These are phyloP conservation scores for Morphnarchus princeps DNA, from an alignment of 2,113 vertebrate genomes.

Conservation along the genomic window DNA sequence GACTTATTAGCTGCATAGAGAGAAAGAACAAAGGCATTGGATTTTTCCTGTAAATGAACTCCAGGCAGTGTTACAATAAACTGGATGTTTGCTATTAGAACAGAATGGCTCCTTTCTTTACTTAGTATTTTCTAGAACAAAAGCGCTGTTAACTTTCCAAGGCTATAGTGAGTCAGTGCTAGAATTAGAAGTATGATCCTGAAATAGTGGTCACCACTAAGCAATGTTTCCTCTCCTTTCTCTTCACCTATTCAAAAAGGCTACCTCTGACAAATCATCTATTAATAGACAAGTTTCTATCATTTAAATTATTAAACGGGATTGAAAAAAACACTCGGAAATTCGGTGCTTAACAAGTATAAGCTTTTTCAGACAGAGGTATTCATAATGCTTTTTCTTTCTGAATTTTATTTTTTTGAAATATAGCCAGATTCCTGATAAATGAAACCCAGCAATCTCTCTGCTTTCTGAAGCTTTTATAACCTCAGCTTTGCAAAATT, in stretches of 20 bases:
- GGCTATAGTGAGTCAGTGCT: not conserved
- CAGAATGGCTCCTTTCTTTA: constrained; percentile 27
- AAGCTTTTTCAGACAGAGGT: not conserved
- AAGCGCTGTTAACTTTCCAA: constrained; percentile 1
- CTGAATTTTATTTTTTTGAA: not conserved
- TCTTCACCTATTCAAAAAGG: not conserved
- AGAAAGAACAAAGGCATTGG: constrained; percentile 5
- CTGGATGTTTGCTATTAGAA: constrained; percentile 51
- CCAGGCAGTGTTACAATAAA: constrained; percentile 43
- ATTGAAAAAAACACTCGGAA: not conserved
- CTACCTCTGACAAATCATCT: not conserved
- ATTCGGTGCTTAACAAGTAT: not conserved
- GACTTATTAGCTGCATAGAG: not conserved
- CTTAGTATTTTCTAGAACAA: constrained; percentile 42
- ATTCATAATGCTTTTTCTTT: not conserved
- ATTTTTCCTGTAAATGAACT: constrained; percentile 50
- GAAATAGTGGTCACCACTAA: not conserved
- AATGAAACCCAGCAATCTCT: not conserved
- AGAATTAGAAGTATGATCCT: not conserved
- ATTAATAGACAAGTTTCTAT: not conserved
- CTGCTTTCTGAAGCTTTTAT: not conserved
- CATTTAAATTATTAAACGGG: not conserved
- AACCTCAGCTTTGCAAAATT: not conserved
- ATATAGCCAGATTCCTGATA: not conserved
- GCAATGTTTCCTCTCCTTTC: not conserved